phyloP scores from a whole-genome alignment of 2,113 vertebrate genomes.

The Genyomyrus donnyi region DNA sequence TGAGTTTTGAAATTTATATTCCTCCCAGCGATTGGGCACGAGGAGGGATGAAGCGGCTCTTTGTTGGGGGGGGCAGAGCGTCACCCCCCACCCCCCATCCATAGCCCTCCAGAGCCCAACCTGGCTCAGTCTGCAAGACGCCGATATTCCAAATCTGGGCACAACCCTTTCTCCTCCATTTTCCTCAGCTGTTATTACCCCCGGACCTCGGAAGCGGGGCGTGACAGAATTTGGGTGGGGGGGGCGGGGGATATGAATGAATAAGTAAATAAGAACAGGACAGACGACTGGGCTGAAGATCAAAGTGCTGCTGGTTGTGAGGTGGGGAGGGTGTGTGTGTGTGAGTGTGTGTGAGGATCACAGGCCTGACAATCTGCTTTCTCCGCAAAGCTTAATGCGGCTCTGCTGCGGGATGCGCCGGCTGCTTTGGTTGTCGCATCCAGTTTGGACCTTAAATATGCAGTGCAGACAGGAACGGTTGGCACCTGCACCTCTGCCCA shows the following conservation, averaged over 20 bases:
- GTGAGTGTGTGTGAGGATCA: background rate
- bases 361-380: background rate
- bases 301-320: slow-evolving; percentile 14
- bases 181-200: background rate
- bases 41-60: background rate
- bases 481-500: background rate
- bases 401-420: background rate
- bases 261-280: slow-evolving; percentile 18
- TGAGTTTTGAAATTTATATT: slow-evolving; percentile 12
- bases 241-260: slow-evolving; percentile 7
- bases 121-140: slow-evolving; percentile 1
- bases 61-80: background rate
- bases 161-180: background rate
- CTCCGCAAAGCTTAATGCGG: background rate
- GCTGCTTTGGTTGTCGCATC: background rate
- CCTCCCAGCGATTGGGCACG: background rate
- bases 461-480: background rate
- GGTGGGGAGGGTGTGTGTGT: background rate
- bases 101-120: background rate
- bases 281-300: slow-evolving; percentile 6
- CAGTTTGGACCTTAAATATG: background rate
- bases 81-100: background rate
- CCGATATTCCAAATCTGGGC: slow-evolving; percentile 1
- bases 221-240: background rate
- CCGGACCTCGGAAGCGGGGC: background rate